Base-by-base conservation (phyloP, 1,140 invertebrate species). In the Leptopilina boulardi region DNA sequence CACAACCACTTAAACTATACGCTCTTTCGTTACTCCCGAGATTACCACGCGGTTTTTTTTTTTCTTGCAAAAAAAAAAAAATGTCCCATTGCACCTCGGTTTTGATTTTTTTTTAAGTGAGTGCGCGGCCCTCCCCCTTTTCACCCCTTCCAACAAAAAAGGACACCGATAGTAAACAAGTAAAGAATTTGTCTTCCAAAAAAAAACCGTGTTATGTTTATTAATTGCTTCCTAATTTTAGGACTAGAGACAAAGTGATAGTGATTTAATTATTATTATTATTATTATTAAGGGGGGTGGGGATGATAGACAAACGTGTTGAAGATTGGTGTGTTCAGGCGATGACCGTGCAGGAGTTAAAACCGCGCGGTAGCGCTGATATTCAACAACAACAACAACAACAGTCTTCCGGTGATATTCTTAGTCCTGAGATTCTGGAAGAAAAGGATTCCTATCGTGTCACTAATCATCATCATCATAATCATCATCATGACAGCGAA, bases 261-360 rank as follows among this genome's bases (percentile, higher is more conserved):
- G 23, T 10, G 51, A 30, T 66, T 23, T 66, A 11, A 23, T 10
- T 11, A 13, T 66, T n/a, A 5, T 30, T 13, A 5, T 26, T 13
- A 21, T 11, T 23, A n/a, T 30, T n/a, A 21, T 71, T 76, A n/a
- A n/a, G n/a, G n/a, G n/a, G n/a, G n/a, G n/a, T n/a, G n/a, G 81
- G 47, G 71, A 86, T 86, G 83, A 83, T 84, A 76, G 83, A 84
- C 83, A 81, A 75, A 66, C 82, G 80, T 54, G 81, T 84, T 26
- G 83, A 82, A 9, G 82, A 84, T 77, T 82, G 84, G 82, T 85
- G 86, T 79, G 80, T 83, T n/a, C 79, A 82, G 75, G 77, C 80
- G 56, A 91, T 91, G 90, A 91, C 90, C 78, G 90, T 91, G 72
- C 90, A 91, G 77, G 90, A 91, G 84, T 87, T 89, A 76, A 91